Evolutionary conservation across 1,140 invertebrate genomes (phyloP).

Genomic region (Paralvinella palmiformis): DNA sequence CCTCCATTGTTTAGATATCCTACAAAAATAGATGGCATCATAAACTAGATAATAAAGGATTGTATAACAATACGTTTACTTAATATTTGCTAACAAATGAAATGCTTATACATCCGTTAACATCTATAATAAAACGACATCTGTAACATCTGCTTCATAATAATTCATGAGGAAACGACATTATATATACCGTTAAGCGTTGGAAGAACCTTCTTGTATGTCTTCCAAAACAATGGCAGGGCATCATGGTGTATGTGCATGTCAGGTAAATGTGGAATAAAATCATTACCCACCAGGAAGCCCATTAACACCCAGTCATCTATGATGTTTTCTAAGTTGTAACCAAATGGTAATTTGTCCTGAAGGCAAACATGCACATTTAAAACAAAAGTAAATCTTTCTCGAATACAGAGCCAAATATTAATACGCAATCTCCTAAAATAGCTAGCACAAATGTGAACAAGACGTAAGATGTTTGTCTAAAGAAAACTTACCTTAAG

Average conservation of each 20-base stretch:
- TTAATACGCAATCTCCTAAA: neutral
- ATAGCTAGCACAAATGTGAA: neutral
- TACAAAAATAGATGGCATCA: constrained; percentile 52
- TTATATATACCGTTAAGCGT: constrained; percentile 70
- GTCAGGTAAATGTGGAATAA: constrained; percentile 89
- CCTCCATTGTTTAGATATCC: constrained; percentile 91
- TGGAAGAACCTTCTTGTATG: constrained; percentile 81
- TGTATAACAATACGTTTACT: too few relatives aligned
- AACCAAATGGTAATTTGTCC: constrained; percentile 61
- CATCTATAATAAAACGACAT: too few relatives aligned
- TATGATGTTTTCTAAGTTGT: constrained; percentile 74
- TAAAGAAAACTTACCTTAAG: constrained; percentile 61
- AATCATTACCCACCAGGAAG: constrained; percentile 95
- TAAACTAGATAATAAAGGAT: too few relatives aligned
- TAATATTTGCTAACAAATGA: too few relatives aligned
- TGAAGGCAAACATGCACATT: constrained; percentile 19
- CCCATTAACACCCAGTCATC: constrained; percentile 84
- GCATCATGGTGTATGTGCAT: constrained; percentile 88
- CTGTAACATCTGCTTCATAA: too few relatives aligned
- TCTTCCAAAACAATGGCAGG: constrained; percentile 75
- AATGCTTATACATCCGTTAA: too few relatives aligned
- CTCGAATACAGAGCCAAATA: neutral
- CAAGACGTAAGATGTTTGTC: too few relatives aligned
- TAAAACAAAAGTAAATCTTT: neutral
- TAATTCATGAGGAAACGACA: too few relatives aligned